These are phyloP conservation scores for Plebejus melissa DNA, from an alignment of 2,888 invertebrate species.

Conservation along the genomic window DNA sequence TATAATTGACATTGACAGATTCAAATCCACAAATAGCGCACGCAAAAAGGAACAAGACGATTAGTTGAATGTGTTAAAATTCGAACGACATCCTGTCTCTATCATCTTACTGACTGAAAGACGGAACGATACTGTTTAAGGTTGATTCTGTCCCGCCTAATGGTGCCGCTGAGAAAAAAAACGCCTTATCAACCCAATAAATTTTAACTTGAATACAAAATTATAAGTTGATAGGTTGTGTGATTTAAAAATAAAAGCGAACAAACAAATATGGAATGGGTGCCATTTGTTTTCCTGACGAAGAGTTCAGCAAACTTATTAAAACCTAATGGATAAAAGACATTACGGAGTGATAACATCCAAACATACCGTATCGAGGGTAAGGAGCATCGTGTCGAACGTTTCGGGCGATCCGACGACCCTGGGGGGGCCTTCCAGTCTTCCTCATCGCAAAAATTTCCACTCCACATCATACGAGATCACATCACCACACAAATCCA, in stretches of 20 bases:
- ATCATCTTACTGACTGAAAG: background rate
- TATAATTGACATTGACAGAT: slow-evolving; percentile 15
- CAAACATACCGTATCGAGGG: slow-evolving; percentile 17
- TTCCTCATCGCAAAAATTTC: slow-evolving; percentile 17
- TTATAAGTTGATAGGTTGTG: background rate
- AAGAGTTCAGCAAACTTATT: background rate
- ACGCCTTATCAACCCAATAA: background rate
- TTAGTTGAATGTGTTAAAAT: slow-evolving; percentile 15
- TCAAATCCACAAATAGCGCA: slow-evolving; percentile 13
- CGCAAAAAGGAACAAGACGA: slow-evolving; percentile 13
- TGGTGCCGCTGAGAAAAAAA: background rate
- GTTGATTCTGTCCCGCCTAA: slow-evolving; percentile 9
- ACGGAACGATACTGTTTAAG: slow-evolving; percentile 7
- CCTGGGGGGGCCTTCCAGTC: slow-evolving; percentile 16
- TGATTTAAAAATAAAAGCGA: background rate
- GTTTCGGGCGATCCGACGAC: slow-evolving; percentile 4
- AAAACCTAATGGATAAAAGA: background rate
- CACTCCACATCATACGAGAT: slow-evolving; percentile 14
- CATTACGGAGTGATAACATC: background rate
- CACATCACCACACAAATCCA: background rate
- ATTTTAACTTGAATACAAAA: background rate
- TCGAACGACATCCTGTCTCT: slow-evolving; percentile 13
- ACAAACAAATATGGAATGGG: background rate
- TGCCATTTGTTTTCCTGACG: background rate
- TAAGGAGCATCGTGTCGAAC: slow-evolving; percentile 1